These are phyloP conservation scores for Hemibagrus guttatus DNA, from an alignment of 2,797 vertebrate genomes.

Conservation along the genomic window DNA sequence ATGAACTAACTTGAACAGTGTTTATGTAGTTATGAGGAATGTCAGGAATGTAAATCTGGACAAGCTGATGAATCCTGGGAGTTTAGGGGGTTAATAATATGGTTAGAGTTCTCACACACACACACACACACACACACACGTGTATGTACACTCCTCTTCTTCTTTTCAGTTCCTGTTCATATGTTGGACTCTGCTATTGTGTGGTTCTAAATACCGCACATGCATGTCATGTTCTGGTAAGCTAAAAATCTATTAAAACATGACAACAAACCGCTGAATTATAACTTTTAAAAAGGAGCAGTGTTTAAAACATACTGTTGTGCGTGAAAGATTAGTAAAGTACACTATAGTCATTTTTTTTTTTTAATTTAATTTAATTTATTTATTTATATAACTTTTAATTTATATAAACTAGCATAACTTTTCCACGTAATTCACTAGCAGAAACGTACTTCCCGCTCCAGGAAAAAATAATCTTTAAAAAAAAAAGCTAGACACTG, in stretches of 20 bases:
- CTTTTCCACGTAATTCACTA: not conserved
- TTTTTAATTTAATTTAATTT: no score
- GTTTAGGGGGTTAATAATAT: not conserved
- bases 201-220: not conserved
- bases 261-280: not conserved
- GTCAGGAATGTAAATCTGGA: not conserved
- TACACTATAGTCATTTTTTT: not conserved
- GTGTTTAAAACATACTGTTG: no score
- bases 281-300: not conserved
- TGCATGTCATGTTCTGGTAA: not conserved
- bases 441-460: not conserved
- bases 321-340: not conserved
- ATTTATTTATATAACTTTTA: no score
- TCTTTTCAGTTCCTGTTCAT: slow-evolving; percentile 39
- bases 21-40: not conserved
- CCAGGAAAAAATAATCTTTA: not conserved
- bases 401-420: no score
- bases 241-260: not conserved
- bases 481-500: not conserved
- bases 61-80: not conserved
- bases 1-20: not conserved
- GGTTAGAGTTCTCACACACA: slow-evolving; percentile 13
- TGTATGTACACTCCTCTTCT: slow-evolving; percentile 21
- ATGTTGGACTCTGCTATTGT: not conserved
- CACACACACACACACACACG: slow-evolving; percentile 12